phyloP scores from a whole-genome alignment of 2,888 invertebrate species.

The Drepana falcataria region DNA sequence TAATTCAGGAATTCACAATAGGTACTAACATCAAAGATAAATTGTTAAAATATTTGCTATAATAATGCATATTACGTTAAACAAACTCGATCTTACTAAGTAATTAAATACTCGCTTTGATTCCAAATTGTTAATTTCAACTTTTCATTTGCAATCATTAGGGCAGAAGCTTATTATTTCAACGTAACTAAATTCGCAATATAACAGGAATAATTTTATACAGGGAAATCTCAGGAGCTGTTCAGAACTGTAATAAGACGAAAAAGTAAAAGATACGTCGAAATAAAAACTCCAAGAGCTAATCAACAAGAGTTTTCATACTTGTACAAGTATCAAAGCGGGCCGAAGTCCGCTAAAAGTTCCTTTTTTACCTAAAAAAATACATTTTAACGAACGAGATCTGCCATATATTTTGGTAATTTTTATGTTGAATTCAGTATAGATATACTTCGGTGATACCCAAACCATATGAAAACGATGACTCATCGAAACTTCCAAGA shows the following conservation, averaged over 20 bases:
- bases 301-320: conserved; percentile 65
- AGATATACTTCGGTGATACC: too few species aligned
- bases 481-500: not conserved
- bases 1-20: not conserved
- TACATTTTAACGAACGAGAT: not conserved
- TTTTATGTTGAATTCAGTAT: too few species aligned
- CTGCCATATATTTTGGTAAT: not conserved
- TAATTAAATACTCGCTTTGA: not conserved
- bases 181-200: not conserved
- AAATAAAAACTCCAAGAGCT: conserved; percentile 56
- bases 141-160: not conserved
- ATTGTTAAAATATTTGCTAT: not conserved
- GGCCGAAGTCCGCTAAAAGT: conserved; percentile 52
- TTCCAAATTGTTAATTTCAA: not conserved
- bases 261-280: conserved; percentile 46
- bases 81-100: not conserved
- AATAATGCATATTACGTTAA: not conserved
- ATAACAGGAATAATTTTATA: conserved; percentile 27
- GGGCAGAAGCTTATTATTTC: not conserved
- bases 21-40: not conserved
- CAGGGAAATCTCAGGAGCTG: conserved; percentile 34
- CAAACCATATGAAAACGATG: not conserved
- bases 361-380: conserved; percentile 34
- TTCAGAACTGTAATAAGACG: conserved; percentile 44
- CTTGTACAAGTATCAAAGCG: conserved; percentile 59